These are phyloP conservation scores for Saturnia japonica DNA, from an alignment of 2,888 invertebrate genomes.

Conservation along the genomic window DNA sequence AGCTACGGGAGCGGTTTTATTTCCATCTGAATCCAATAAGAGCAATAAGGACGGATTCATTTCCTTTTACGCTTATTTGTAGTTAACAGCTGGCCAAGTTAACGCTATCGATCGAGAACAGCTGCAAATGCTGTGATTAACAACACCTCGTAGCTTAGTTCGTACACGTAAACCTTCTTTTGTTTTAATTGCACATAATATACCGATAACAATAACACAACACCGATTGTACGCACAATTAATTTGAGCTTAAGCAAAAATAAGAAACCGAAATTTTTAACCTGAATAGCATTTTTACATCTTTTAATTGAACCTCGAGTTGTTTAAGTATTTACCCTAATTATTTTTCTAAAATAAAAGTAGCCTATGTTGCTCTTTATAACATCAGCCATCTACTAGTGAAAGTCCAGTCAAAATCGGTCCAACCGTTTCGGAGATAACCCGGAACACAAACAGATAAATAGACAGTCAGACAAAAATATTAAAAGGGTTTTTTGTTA, in stretches of 20 bases:
- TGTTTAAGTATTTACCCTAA: background rate
- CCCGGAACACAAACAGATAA: too few species aligned
- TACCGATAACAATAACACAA: constrained; percentile 11
- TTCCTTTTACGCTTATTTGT: constrained; percentile 12
- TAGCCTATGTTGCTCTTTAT: too few species aligned
- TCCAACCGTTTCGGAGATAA: too few species aligned
- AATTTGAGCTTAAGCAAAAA: constrained; percentile 1
- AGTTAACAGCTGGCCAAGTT: constrained; percentile 11
- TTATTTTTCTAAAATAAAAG: background rate
- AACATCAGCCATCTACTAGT: too few species aligned
- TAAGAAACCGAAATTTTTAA: background rate
- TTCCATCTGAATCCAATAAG: constrained; percentile 8
- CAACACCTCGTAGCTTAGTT: too few species aligned
- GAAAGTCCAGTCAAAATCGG: too few species aligned
- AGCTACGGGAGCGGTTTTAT: constrained; percentile 7
- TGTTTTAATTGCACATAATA: constrained; percentile 19
- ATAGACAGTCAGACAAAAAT: too few species aligned
- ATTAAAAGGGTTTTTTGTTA: too few species aligned
- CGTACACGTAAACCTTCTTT: constrained; percentile 9
- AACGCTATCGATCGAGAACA: constrained; percentile 41
- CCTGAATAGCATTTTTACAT: background rate
- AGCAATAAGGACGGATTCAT: constrained; percentile 8
- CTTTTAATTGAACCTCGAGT: background rate
- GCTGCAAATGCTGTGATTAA: constrained; percentile 50
- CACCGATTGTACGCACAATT: constrained; percentile 2